A percentile compares a stretch with the other conserved stretches of the same genome.
phyloP scores from a whole-genome alignment of 2,888 invertebrate species.

The Petrophora chlorosata region DNA sequence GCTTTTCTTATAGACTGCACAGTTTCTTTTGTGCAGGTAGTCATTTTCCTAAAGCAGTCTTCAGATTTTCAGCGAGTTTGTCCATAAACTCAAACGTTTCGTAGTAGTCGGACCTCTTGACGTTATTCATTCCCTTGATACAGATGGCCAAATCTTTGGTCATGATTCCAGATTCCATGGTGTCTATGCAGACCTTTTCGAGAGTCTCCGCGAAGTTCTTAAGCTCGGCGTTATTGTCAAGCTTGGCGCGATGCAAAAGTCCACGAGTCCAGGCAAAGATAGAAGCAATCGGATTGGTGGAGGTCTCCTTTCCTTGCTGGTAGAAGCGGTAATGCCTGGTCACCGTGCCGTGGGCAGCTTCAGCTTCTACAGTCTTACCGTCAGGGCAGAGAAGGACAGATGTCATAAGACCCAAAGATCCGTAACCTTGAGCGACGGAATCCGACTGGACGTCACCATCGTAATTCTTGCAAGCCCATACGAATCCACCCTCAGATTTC shows the following conservation, averaged over 20 bases:
- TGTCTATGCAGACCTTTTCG: slow-evolving; percentile 95
- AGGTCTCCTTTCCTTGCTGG: slow-evolving; percentile 98
- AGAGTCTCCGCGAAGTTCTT: slow-evolving; percentile 92
- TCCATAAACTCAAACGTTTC: slow-evolving; percentile 99
- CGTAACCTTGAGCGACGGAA: slow-evolving; percentile 98
- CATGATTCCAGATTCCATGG: slow-evolving; percentile 97
- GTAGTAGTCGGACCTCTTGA: slow-evolving; percentile 92
- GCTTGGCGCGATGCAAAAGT: slow-evolving; percentile 95
- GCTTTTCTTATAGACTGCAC: slow-evolving; percentile 58
- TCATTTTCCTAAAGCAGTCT: slow-evolving; percentile 84
- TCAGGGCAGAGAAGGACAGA: slow-evolving; percentile 98
- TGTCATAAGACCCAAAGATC: slow-evolving; percentile 98
- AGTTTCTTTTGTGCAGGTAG: slow-evolving; percentile 51
- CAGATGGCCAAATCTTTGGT: slow-evolving; percentile 99
- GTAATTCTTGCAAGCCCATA: slow-evolving; percentile 99
- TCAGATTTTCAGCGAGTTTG: slow-evolving; percentile 95
- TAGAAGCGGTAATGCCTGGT: slow-evolving; percentile 95
- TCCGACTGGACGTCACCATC: slow-evolving; percentile 99
- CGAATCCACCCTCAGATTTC: slow-evolving; percentile 99
- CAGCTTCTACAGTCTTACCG: slow-evolving; percentile 98
- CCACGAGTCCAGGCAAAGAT: slow-evolving; percentile 99
- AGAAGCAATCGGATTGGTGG: slow-evolving; percentile 99
- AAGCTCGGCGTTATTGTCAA: slow-evolving; percentile 92
- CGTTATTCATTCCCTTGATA: slow-evolving; percentile 95
- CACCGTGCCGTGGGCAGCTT: slow-evolving; percentile 99